Evolutionary conservation across 2,888 invertebrate species (phyloP).

Genomic region (Polydesmus complanatus): DNA sequence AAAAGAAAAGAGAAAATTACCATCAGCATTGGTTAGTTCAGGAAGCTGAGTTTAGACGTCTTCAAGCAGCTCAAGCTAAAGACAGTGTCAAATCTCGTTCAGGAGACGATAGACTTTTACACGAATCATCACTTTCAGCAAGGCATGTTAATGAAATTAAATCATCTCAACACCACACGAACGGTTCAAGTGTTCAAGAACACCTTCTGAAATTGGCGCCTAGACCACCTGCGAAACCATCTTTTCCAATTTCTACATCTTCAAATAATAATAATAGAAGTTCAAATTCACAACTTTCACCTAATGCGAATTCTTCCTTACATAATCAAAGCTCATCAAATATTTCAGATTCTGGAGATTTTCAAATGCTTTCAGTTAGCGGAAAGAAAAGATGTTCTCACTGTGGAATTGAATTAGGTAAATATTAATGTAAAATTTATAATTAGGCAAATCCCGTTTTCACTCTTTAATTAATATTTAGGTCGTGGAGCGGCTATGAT

Average conservation of each 20-base stretch:
- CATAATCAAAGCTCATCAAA: slow-evolving; percentile 3
- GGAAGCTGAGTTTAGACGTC: slow-evolving; percentile 77
- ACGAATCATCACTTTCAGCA: background rate
- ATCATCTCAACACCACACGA: background rate
- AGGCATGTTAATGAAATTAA: background rate
- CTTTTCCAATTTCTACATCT: background rate
- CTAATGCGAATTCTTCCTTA: slow-evolving; percentile 25
- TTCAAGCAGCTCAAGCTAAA: slow-evolving; percentile 26
- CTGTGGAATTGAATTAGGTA: slow-evolving; percentile 80
- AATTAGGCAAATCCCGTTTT: slow-evolving; percentile 6
- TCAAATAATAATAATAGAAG: no score
- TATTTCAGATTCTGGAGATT: slow-evolving; percentile 33
- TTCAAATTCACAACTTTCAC: background rate
- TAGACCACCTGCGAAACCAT: background rate
- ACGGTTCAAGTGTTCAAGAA: background rate
- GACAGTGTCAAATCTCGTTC: no score
- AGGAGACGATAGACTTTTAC: background rate
- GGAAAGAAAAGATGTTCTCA: slow-evolving; percentile 89
- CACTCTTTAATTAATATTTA: slow-evolving; percentile 33
- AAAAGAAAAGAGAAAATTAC: slow-evolving; percentile 39
- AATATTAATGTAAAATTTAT: slow-evolving; percentile 22
- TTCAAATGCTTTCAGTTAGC: slow-evolving; percentile 72
- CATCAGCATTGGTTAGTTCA: slow-evolving; percentile 78
- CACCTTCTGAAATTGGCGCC: background rate
- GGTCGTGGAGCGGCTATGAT: slow-evolving; percentile 98